A percentile compares a stretch with the other conserved stretches of the same genome.
Evolutionary conservation across 2,113 vertebrate species (phyloP).

Genomic region (Argyrosomus japonicus): DNA sequence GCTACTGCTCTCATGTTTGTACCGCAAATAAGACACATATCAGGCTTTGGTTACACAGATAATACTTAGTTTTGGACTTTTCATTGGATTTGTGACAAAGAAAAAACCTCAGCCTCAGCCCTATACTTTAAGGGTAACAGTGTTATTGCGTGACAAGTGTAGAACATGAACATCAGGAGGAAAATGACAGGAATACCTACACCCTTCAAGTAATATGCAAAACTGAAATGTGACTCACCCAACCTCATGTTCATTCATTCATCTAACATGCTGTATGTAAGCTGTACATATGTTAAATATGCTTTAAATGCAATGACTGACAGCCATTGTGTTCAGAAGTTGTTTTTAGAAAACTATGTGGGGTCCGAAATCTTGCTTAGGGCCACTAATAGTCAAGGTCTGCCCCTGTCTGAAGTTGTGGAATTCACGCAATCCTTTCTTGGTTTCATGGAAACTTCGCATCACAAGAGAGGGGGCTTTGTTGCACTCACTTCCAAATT

Average conservation of each 20-base stretch:
- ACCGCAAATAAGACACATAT: too few species aligned
- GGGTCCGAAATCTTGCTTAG: too few species aligned
- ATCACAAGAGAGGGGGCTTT: not conserved
- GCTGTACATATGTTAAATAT: not conserved
- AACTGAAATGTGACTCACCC: not conserved
- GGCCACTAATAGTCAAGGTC: too few species aligned
- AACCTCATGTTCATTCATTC: not conserved
- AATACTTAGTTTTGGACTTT: not conserved
- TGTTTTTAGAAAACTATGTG: not conserved
- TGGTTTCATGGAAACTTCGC: not conserved
- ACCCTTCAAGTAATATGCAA: too few species aligned
- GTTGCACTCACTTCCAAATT: conserved; percentile 88
- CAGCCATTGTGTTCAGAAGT: not conserved
- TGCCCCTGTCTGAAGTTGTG: not conserved
- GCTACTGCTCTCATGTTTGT: too few species aligned
- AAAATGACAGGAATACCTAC: not conserved
- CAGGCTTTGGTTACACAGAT: not conserved
- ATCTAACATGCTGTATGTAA: not conserved
- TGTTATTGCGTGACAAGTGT: not conserved
- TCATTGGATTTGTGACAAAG: not conserved
- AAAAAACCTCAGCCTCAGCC: not conserved
- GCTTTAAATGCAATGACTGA: not conserved
- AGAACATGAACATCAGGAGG: not conserved
- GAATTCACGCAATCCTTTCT: not conserved
- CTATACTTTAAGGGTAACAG: not conserved